phyloP scores from a whole-genome alignment of 2,888 invertebrate genomes.

The Calameuta filiformis region DNA sequence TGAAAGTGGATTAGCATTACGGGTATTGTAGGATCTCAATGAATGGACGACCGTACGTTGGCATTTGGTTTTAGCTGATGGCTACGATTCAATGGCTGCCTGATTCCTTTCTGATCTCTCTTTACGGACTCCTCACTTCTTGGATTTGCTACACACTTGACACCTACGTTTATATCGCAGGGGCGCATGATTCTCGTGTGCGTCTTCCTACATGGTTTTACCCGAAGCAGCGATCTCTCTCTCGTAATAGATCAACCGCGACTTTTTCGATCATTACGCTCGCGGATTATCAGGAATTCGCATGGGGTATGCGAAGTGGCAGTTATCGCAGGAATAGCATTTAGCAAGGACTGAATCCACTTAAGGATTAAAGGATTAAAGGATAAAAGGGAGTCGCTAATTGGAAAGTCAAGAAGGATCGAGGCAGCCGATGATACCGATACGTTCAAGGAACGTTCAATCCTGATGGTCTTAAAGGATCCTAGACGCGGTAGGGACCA shows the following conservation, averaged over 20 bases:
- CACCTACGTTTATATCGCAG: background rate
- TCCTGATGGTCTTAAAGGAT: background rate
- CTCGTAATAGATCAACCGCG: background rate
- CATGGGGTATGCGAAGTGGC: background rate
- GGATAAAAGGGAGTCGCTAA: constrained; percentile 38
- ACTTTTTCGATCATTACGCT: background rate
- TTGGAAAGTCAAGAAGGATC: constrained; percentile 32
- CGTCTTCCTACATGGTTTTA: background rate
- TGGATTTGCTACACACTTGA: background rate
- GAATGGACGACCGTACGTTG: constrained; percentile 43
- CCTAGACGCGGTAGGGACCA: background rate
- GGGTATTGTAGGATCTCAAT: constrained; percentile 45
- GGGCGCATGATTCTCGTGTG: background rate
- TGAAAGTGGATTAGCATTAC: constrained; percentile 54
- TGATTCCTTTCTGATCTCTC: constrained; percentile 44
- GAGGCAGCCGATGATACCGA: background rate
- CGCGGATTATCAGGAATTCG: background rate
- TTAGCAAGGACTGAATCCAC: constrained; percentile 9
- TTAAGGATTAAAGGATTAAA: background rate
- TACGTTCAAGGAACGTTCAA: background rate
- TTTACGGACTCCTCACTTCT: constrained; percentile 33
- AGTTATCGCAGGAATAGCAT: constrained; percentile 12
- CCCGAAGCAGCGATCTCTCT: background rate
- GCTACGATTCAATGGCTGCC: constrained; percentile 36
- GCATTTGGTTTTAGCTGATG: constrained; percentile 35